A percentile compares a stretch with the other conserved stretches of the same genome.
phyloP scores from a whole-genome alignment of 2,113 vertebrate genomes.

The Galemys pyrenaicus region DNA sequence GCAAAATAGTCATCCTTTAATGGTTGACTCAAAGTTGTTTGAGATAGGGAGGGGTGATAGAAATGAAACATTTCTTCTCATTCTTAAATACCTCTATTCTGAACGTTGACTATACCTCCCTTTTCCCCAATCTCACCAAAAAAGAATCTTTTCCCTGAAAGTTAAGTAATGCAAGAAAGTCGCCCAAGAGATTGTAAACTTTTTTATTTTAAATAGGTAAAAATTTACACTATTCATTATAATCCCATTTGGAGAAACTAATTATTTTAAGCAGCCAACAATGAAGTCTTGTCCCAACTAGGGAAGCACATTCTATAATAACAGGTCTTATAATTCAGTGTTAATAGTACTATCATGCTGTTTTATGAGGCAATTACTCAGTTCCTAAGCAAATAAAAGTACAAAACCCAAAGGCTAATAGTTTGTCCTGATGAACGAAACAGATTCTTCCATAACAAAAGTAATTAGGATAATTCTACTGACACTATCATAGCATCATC shows the following conservation, averaged over 20 bases:
- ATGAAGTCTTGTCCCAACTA: conserved; percentile 59
- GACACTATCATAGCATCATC: background rate
- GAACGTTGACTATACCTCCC: background rate
- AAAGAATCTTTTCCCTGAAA: background rate
- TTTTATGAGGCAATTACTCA: conserved; percentile 73
- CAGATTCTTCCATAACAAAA: conserved; percentile 28
- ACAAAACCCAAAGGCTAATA: conserved; percentile 11
- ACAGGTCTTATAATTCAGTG: conserved; percentile 70
- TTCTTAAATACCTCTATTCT: conserved; percentile 20
- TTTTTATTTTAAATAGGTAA: conserved; percentile 41
- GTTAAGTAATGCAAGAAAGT: conserved; percentile 28
- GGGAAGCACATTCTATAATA: conserved; percentile 65
- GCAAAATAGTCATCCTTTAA: background rate
- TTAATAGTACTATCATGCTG: conserved; percentile 66
- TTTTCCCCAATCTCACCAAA: background rate
- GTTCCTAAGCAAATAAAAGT: conserved; percentile 56
- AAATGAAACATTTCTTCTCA: conserved; percentile 29
- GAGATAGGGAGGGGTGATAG: background rate
- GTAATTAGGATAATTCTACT: background rate
- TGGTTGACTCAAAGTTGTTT: background rate
- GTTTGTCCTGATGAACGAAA: conserved; percentile 43
- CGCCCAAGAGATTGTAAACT: conserved; percentile 48
- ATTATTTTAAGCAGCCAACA: conserved; percentile 26
- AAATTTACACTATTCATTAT: conserved; percentile 58
- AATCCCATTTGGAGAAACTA: conserved; percentile 51